Conservation (phyloP, 2,888 invertebrate genomes). For the Endotricha flammealis region DNA sequence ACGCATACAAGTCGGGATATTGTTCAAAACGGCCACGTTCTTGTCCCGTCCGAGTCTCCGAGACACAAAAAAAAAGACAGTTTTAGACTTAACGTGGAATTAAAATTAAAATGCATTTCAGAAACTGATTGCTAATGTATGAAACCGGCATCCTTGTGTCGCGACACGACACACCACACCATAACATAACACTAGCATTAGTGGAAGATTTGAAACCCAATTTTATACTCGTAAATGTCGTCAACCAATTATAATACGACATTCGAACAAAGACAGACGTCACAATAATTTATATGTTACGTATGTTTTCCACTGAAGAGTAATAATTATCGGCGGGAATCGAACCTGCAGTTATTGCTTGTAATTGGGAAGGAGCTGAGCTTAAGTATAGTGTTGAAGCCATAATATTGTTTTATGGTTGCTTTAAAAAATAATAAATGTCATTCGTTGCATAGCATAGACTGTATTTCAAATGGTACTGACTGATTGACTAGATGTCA, state of each 20-base stretch:
- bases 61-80: too few relatives aligned
- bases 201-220: not conserved
- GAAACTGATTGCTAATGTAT: too few relatives aligned
- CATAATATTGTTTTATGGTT: slow-evolving; percentile 55
- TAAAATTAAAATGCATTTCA: too few relatives aligned
- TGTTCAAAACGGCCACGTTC: too few relatives aligned
- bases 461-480: too few relatives aligned
- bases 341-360: slow-evolving; percentile 63
- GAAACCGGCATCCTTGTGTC: too few relatives aligned
- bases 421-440: slow-evolving; percentile 56
- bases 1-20: too few relatives aligned
- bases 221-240: not conserved
- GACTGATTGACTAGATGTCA: too few relatives aligned
- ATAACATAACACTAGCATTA: too few relatives aligned
- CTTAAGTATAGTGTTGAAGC: slow-evolving; percentile 38
- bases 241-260: not conserved
- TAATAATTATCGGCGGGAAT: slow-evolving; percentile 67
- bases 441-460: slow-evolving; percentile 38
- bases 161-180: too few relatives aligned
- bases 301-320: slow-evolving; percentile 32
- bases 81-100: too few relatives aligned
- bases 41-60: too few relatives aligned
- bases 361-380: slow-evolving; percentile 67
- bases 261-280: slow-evolving; percentile 24
- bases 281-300: slow-evolving; percentile 30